Evolutionary conservation across 1,140 invertebrate species (phyloP), one percentile per base, ranked within the genome.

Genomic region (Conus betulinus): DNA sequence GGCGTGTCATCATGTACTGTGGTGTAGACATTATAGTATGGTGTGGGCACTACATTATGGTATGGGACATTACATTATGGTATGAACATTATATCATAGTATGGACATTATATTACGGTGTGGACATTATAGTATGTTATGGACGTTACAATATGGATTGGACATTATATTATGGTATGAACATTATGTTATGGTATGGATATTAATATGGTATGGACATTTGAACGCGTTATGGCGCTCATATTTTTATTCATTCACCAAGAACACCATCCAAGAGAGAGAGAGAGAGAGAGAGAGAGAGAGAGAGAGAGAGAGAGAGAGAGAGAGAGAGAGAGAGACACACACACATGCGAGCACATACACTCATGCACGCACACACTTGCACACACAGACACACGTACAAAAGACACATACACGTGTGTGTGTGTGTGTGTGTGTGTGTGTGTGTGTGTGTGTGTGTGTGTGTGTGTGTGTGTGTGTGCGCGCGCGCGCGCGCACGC

Each of bases 341-440:
- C 67, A 74, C 67, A 74, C 67, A 74, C n/a, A 74, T 15, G 57
- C 67, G 4, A 11, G 23, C 67, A 74, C 67, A 74, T 8, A 74
- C 76, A 10, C 25, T 39, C 76, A 78, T 3, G 20, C 39, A 39
- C 76, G 39, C 7, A 51, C 8, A 78, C 11, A 27, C 17, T 15
- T 51, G 39, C 5, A 78, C 5, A 78, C 25, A 74, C 67, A 74
- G 7, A 7, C 7, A 74, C 67, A 74, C 13, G 23, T 20, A 74
- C 67, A 74, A 7, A 74, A 25, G 13, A 23, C 23, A 23, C 20
- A 15, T 8, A 13, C 6, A 27, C 39, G 78, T 51, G 78, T 81
- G 78, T 81, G 78, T 81, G 78, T 51, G 78, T 51, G 27, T 51
- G 27, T 51, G 78, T 6, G 78, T 81, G 78, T 51, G 78, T 79